Base-by-base conservation (phyloP, 2,888 invertebrate genomes). In the Pandemis heparana region DNA sequence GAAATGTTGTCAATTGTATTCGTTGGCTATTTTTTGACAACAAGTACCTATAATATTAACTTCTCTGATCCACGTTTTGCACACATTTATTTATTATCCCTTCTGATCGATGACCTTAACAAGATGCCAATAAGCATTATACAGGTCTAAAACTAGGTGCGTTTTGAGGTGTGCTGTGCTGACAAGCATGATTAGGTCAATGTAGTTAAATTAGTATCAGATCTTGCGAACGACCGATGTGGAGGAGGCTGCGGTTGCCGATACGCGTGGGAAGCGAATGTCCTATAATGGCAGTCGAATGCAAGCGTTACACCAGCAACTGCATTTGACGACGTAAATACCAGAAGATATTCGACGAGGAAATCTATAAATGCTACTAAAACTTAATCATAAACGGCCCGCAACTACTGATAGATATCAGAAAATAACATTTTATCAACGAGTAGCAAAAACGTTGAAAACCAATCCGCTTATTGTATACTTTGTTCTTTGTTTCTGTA, bases 191-290 rank as follows among this genome's bases (percentile, higher is more conserved):
- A 48, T 59, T 60, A 74, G 73, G 69, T 64, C 60, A 69, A 63
- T 53, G 60, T 18, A 53, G 53, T 53, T 16, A 64, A 64, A 59
- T 67, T 53, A 12, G 48, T 64, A 69, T 32, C 62, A 62, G 72
- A 68, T 73, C 62, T 59, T 67, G 51, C 64, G 62, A 51, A 82
- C 82, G 79, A 78, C 77, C 76, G 79, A 75, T 80, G 85, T 82
- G 86, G 82, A 83, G 88, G 85, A 85, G 85, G 83, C 79, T 86
- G 87, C 80, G 84, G 86, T 86, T 79, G 83, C 43, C 85, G 86
- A 89, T 85, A 81, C 82, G 90, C 89, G 89, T 89, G 89, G 89
- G 90, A 89, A 88, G 81, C 81, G 74, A 74, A 76, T 83, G 85
- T 83, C 85, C 87, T 85, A 85, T 84, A 63, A 85, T 83, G 83